Conservation (phyloP, 2,888 invertebrate genomes). For the Ophonus ardosiacus region DNA sequence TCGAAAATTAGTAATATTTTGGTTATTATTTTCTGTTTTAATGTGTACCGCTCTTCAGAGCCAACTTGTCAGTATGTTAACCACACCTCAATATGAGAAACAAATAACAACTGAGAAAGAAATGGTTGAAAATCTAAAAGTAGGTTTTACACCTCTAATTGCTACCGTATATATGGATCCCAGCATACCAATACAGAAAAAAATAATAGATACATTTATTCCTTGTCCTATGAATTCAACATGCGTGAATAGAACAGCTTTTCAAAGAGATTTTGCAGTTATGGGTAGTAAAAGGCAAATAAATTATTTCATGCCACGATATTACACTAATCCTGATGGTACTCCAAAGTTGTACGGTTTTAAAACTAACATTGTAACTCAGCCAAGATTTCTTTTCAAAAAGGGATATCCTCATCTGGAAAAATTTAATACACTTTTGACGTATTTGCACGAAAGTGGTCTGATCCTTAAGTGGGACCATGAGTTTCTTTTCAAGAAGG, state of each 20-base stretch:
- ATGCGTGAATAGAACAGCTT: conserved; percentile 37
- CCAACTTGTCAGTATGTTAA: conserved; percentile 52
- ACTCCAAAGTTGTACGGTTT: conserved; percentile 6
- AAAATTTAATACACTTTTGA: neutral
- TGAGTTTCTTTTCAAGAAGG: too few species aligned
- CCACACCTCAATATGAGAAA: conserved; percentile 48
- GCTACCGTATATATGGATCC: neutral
- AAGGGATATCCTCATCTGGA: conserved; percentile 20
- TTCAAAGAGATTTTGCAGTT: conserved; percentile 43
- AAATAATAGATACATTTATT: too few species aligned
- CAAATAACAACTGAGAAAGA: conserved; percentile 53
- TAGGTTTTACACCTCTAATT: neutral
- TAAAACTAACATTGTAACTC: neutral
- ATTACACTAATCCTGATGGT: conserved; percentile 32
- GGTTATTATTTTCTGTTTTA: conserved; percentile 39
- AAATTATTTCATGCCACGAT: conserved; percentile 1
- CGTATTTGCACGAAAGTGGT: conserved; percentile 14
- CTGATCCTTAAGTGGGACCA: conserved; percentile 44
- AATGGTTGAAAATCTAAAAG: conserved; percentile 6
- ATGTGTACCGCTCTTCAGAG: conserved; percentile 47
- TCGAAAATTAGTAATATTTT: conserved; percentile 20
- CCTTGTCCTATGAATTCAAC: conserved; percentile 11
- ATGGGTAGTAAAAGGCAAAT: conserved; percentile 7
- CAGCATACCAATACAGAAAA: too few species aligned
- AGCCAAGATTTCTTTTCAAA: neutral